Percentiles rank a stretch among this genome's conserved stretches.
Conservation (phyloP, 92 coral and sea anemone species). For the Actinernus sp. region DNA sequence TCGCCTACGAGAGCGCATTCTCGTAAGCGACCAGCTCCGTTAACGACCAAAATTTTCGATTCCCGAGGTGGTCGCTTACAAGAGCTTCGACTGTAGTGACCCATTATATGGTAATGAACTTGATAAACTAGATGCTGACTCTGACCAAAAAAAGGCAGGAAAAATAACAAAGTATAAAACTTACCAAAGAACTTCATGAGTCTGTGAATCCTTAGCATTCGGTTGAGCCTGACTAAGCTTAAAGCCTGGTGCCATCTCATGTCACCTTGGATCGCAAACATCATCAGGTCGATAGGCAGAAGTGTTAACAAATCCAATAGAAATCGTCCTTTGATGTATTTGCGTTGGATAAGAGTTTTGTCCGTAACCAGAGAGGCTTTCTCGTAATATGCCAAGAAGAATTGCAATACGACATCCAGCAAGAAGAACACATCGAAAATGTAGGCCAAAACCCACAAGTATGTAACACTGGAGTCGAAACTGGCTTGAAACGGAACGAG, state of each 20-base stretch:
- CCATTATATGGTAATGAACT: too few relatives aligned
- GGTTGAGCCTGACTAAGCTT: constrained; percentile 71
- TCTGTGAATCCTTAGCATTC: constrained; percentile 69
- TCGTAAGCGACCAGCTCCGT: too few relatives aligned
- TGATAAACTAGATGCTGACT: too few relatives aligned
- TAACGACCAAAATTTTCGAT: too few relatives aligned
- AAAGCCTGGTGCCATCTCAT: constrained; percentile 55
- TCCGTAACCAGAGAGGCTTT: constrained; percentile 79
- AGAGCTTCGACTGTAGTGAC: too few relatives aligned
- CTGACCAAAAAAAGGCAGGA: neutral
- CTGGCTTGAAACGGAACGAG: constrained; percentile 82
- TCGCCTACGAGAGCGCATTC: too few relatives aligned
- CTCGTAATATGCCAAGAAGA: constrained; percentile 69
- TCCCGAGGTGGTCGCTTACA: too few relatives aligned
- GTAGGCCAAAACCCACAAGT: constrained; percentile 67
- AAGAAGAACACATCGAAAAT: constrained; percentile 64
- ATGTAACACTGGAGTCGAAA: constrained; percentile 42
- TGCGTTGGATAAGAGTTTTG: constrained; percentile 45
- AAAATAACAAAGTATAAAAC: constrained; percentile 7
- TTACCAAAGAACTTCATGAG: constrained; percentile 72
- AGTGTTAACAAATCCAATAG: constrained; percentile 57
- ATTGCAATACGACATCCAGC: constrained; percentile 57
- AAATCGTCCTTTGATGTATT: constrained; percentile 67
- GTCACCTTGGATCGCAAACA: constrained; percentile 18
- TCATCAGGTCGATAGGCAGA: constrained; percentile 69